Evolutionary conservation across 2,797 vertebrate species (phyloP), one percentile per base, ranked within the genome.

Genomic region (Salmo trutta): DNA sequence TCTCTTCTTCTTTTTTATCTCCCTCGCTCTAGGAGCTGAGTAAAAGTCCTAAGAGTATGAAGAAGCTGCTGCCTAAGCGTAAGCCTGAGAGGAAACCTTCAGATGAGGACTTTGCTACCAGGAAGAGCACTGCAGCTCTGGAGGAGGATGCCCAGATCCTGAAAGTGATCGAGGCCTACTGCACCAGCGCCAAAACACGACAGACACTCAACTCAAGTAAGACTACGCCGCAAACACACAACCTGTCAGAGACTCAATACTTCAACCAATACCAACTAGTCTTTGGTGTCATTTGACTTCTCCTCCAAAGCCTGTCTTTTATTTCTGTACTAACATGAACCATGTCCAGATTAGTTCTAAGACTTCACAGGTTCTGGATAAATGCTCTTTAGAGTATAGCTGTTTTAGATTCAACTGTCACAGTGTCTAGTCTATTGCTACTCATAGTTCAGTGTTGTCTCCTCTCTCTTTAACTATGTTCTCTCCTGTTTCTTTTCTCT

Each of bases 141-240:
- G 98, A 99, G 88, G 98, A 99, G 92, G 98, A 99, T 3, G 97
- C 98, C 21, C 98, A 99, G 89, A 99, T 99, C 91, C 94, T 99
- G 77, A 99, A 99, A 90, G 98, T 99, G 62, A 99, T 99, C 6
- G 98, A 99, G 88, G 98, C 98, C 0, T 99, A 99, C 90, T 99
- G 98, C 91, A 99, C 98, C 89, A 99, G 98, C 81, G 98, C 98
- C 90, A 99, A 98, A 93, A 99, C 98, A 27, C 94, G 98, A 75
- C 98, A 99, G 93, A 99, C 98, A 0, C 94, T 99, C 76, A 99
- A 59, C 74, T 68, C 59, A 15, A 17, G 27, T n/a, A 21, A 62
- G 70, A 14, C 24, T 15, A 67, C 56, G 66, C 31, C 2, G 29
- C 15, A 41, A 31, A 41, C 67, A 69, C 66, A 69, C 33, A 36